Base-by-base conservation (phyloP, 2,113 vertebrate genomes). In the Megatriorchis doriae region DNA sequence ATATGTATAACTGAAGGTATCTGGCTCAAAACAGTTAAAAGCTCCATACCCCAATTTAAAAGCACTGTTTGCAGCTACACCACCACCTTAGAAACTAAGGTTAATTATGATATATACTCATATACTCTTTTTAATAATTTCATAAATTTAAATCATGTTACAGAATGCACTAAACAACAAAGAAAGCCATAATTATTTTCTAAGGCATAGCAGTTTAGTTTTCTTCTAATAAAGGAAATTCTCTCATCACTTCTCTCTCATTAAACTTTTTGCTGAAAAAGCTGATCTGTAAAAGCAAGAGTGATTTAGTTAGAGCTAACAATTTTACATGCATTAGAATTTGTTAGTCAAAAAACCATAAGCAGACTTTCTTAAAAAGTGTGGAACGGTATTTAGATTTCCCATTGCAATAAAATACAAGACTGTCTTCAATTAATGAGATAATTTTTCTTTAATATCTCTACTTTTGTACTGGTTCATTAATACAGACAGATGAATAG, bases 381-480 rank as follows among this genome's bases (percentile, higher is more conserved):
- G 36, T 77, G 63, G 74, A 90, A 70, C 16, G 58, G 43, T 56
- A 56, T 78, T 90, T 74, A 56, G 25, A n/a, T 85, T 97, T 96
- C 58, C 74, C 63, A 88, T 93, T 89, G 71, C 67, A 96, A 79
- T 62, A 93, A 81, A 90, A 72, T 68, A 63, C 23, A 96, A 88
- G 73, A 67, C 62, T 95, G 65, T 73, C 82, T 88, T 75, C 86
- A 86, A 73, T 85, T 96, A 89, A 89, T 92, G 40, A 81, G 88
- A 83, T 34, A 20, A 62, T 95, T 94, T 86, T 96, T 94, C 58
- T 83, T 94, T 93, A 96, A 67, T 81, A 90, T 92, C 70, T 89
- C 66, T 82, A 75, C 25, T 61, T 92, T 91, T 94, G 56, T 62
- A 81, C 26, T 43, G 19, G 26, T 74, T 95, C 53, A 86, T 81